phyloP scores from a whole-genome alignment of 2,797 vertebrate genomes.

The Coracias cyanogaster region DNA sequence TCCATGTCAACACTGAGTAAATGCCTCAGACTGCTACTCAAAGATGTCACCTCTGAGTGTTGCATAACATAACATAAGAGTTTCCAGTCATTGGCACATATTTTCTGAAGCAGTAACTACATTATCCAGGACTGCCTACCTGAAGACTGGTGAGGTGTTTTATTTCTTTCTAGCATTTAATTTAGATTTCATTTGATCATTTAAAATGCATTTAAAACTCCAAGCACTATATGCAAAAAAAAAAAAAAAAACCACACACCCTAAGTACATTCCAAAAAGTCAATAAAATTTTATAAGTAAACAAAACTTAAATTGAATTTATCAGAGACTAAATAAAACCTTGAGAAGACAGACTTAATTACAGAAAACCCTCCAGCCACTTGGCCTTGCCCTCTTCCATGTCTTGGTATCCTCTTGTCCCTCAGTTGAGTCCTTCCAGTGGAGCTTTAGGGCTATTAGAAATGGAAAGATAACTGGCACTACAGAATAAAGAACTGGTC shows the following conservation, averaged over 20 bases:
- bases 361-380: background rate
- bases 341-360: background rate
- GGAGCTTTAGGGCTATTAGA: background rate
- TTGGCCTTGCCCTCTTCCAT: background rate
- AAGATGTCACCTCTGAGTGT: background rate
- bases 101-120: background rate
- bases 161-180: background rate
- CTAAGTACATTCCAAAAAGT: background rate
- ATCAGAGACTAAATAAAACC: background rate
- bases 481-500: background rate
- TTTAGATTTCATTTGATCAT: background rate
- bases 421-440: background rate
- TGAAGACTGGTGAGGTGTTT: background rate
- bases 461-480: background rate
- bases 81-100: background rate
- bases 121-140: background rate
- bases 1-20: background rate
- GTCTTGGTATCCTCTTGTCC: background rate
- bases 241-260: background rate
- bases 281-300: background rate
- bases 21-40: background rate
- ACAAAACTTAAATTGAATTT: background rate
- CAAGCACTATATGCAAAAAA: background rate
- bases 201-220: background rate
- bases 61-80: background rate